Evolutionary conservation across 1,140 invertebrate species (phyloP).

Genomic region (Cardiocondyla obscurior): DNA sequence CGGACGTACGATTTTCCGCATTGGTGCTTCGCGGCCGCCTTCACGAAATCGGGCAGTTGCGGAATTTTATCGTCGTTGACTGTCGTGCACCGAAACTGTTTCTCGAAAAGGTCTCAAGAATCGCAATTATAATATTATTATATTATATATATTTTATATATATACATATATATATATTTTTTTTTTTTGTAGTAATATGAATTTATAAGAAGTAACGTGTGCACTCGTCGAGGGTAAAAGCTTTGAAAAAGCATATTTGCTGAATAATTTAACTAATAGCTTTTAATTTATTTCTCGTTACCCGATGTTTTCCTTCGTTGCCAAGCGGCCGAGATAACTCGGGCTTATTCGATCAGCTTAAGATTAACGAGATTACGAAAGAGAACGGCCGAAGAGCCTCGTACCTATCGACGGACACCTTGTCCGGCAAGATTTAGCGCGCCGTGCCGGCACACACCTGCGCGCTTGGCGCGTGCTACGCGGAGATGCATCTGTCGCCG

Average conservation of each 20-base stretch:
- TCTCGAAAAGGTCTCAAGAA: too few species aligned
- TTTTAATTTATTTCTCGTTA: neutral
- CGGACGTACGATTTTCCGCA: neutral
- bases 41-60: neutral
- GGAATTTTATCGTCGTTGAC: slow-evolving; percentile 22
- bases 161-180: too few species aligned
- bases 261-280: neutral
- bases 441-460: slow-evolving; percentile 66
- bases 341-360: slow-evolving; percentile 9
- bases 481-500: slow-evolving; percentile 70
- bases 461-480: slow-evolving; percentile 69
- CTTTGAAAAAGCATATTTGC: too few species aligned
- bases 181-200: too few species aligned
- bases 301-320: neutral
- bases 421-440: slow-evolving; percentile 72
- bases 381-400: slow-evolving; percentile 24
- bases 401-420: slow-evolving; percentile 53
- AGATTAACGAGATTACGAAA: slow-evolving; percentile 38
- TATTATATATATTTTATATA: too few species aligned
- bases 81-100: too few species aligned
- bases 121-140: too few species aligned
- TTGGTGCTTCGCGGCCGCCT: neutral
- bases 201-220: too few species aligned
- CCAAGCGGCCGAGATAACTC: neutral
- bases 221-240: too few species aligned